Evolutionary conservation across 2,888 invertebrate species (phyloP).

Genomic region (Palloptera scutellata): DNA sequence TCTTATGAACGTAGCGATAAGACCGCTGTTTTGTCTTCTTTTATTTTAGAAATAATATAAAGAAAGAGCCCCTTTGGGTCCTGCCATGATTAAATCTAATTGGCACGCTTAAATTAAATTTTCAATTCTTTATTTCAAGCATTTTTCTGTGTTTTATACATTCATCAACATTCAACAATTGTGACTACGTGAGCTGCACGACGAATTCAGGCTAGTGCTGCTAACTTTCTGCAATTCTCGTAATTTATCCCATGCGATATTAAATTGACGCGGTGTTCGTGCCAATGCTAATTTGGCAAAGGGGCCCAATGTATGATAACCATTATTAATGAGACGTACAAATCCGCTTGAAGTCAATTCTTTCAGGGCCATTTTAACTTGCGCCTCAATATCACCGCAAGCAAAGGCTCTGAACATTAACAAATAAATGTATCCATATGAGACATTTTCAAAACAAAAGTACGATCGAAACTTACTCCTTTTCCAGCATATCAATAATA

Average conservation of each 20-base stretch:
- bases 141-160: not conserved
- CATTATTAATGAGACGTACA: slow-evolving; percentile 50
- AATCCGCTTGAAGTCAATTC: slow-evolving; percentile 54
- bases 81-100: no score
- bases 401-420: slow-evolving; percentile 50
- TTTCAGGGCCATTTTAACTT: slow-evolving; percentile 56
- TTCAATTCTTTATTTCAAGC: no score
- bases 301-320: slow-evolving; percentile 61
- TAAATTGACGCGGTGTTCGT: slow-evolving; percentile 53
- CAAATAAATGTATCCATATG: not conserved
- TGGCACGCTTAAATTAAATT: no score
- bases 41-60: no score
- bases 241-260: slow-evolving; percentile 55
- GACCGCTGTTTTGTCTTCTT: no score
- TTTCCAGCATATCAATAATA: slow-evolving; percentile 54
- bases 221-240: slow-evolving; percentile 51
- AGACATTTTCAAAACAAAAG: not conserved
- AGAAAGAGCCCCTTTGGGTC: no score
- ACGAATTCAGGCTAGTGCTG: slow-evolving; percentile 39
- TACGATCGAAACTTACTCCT: slow-evolving; percentile 47
- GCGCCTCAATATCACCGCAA: slow-evolving; percentile 58
- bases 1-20: no score
- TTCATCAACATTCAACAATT: slow-evolving; percentile 16
- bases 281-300: slow-evolving; percentile 57
- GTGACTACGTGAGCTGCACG: slow-evolving; percentile 27